These are phyloP conservation scores for Zeugodacus cucurbitae DNA, from an alignment of 1,140 invertebrate genomes.

Conservation along the genomic window DNA sequence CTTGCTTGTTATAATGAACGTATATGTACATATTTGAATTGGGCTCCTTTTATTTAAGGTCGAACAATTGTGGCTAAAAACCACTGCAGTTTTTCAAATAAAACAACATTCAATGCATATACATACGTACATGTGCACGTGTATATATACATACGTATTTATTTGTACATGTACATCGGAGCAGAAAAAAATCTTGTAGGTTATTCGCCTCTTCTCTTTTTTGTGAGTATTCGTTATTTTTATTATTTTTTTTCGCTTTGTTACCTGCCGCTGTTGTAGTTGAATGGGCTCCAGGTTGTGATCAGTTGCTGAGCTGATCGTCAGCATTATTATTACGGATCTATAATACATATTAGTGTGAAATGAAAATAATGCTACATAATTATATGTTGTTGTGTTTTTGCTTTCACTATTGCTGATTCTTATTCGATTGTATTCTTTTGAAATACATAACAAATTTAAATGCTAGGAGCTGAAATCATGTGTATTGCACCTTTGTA, in stretches of 20 bases:
- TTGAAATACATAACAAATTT: no score
- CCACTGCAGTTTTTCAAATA: neutral
- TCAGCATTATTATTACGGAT: neutral
- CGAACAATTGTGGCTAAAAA: neutral
- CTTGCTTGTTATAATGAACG: no score
- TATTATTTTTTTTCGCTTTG: neutral
- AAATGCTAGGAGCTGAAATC: neutral
- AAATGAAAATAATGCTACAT: neutral
- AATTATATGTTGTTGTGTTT: neutral
- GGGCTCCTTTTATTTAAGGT: neutral
- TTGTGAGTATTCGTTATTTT: neutral
- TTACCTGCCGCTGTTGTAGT: neutral
- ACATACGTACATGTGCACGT: no score
- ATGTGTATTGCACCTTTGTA: no score
- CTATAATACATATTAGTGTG: neutral
- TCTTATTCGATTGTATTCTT: no score
- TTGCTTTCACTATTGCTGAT: no score
- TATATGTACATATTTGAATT: no score
- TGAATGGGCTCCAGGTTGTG: neutral
- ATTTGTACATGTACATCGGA: neutral
- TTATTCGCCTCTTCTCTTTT: conserved; percentile 5
- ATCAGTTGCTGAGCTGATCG: neutral
- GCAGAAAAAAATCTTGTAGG: neutral
- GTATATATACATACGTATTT: neutral
- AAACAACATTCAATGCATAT: no score